Conservation (phyloP, 2,113 vertebrate species). For the Crypturellus undulatus region DNA sequence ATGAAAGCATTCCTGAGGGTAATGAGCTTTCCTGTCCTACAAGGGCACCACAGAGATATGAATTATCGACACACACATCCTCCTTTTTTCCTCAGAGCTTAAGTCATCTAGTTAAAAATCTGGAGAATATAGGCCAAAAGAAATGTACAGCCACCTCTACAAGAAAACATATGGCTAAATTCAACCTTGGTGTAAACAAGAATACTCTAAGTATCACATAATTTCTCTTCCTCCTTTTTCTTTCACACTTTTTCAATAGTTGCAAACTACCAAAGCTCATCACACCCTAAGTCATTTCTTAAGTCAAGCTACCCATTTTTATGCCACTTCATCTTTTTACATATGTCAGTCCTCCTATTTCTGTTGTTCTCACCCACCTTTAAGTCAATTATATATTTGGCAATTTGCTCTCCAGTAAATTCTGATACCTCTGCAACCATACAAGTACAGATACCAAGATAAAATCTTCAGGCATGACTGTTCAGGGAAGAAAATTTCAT, state of each 20-base stretch:
- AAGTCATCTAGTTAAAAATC: not conserved
- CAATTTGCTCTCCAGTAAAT: slow-evolving; percentile 23
- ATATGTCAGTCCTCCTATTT: slow-evolving; percentile 63
- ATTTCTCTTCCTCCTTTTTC: slow-evolving; percentile 26
- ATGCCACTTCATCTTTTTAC: slow-evolving; percentile 24
- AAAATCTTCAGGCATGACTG: not conserved
- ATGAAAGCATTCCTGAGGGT: not conserved
- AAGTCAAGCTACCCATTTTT: slow-evolving; percentile 58
- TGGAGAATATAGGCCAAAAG: not conserved
- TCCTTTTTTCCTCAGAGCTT: not conserved
- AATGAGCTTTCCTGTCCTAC: not conserved
- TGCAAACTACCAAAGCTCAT: slow-evolving; percentile 42
- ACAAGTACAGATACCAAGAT: slow-evolving; percentile 25
- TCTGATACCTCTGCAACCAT: slow-evolving; percentile 27
- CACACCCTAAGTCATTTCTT: slow-evolving; percentile 20
- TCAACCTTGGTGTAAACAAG: slow-evolving; percentile 65
- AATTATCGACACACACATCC: not conserved
- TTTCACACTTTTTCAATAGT: slow-evolving; percentile 59
- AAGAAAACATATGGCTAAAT: slow-evolving; percentile 59
- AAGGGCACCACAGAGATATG: not conserved
- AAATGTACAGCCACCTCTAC: slow-evolving; percentile 31
- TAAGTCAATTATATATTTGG: slow-evolving; percentile 30
- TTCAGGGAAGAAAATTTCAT: not conserved
- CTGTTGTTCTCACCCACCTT: slow-evolving; percentile 53
- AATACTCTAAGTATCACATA: slow-evolving; percentile 49